A percentile compares a stretch with the other conserved stretches of the same genome.
Conservation (phyloP, 2,888 invertebrate species). For the Hemithea aestivaria region DNA sequence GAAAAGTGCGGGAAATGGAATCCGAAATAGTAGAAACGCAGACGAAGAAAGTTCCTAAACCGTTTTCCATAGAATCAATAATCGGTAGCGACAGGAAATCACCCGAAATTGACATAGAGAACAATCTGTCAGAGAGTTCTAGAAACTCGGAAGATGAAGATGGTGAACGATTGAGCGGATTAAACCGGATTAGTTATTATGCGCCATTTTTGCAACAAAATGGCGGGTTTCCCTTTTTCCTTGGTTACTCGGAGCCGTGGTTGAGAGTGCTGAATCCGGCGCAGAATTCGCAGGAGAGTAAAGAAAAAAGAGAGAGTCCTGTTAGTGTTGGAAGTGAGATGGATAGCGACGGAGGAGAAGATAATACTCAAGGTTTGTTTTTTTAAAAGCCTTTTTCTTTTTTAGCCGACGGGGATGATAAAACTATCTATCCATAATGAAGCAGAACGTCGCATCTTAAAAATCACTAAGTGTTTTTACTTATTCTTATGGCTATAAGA, state of each 20-base stretch:
- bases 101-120: conserved; percentile 71
- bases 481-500: no score
- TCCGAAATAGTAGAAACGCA: conserved; percentile 56
- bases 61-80: conserved; percentile 81
- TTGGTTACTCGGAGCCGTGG: conserved; percentile 73
- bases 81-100: conserved; percentile 72
- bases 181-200: conserved; percentile 69
- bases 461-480: no score
- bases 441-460: no score
- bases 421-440: no score
- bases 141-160: conserved; percentile 69
- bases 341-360: conserved; percentile 67
- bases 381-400: no score
- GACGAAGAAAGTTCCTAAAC: conserved; percentile 72
- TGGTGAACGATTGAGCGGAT: conserved; percentile 50
- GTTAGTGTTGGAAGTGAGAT: conserved; percentile 70
- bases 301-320: conserved; percentile 67
- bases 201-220: conserved; percentile 70
- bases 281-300: conserved; percentile 40
- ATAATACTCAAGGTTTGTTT: conserved; percentile 59
- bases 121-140: conserved; percentile 60
- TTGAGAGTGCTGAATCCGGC: conserved; percentile 54
- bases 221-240: conserved; percentile 65
- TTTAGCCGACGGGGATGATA: no score
- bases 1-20: conserved; percentile 40